Evolutionary conservation across 2,888 invertebrate species (phyloP), one percentile per base, ranked within the genome.

Genomic region (Endotricha flammealis): DNA sequence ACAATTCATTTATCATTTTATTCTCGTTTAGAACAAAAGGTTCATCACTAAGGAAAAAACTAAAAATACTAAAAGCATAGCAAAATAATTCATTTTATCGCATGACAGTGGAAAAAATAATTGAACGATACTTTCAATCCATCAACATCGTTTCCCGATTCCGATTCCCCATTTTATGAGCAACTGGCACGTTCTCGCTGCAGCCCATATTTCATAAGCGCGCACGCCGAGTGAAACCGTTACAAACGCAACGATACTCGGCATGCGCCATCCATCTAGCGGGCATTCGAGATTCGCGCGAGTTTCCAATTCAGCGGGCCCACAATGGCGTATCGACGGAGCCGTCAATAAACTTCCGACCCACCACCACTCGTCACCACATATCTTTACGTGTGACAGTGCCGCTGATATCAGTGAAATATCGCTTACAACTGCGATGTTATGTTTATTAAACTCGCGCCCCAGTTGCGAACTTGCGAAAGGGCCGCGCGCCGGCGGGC

Each of bases 401-500:
- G 25, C n/a, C 27, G 27, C 12, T 12, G 12, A 27, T 27, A 27
- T 27, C 27, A 5, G 3, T 27, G 27, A 27, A 27, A 27, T 27
- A 27, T 27, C 27, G 8, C 27, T 12, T 5, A 27, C 27, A 27
- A 29, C 36, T 35, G 28, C 23, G 20, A 37, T 32, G 32, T 33
- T 35, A 13, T 20, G 25, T 24, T 25, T 24, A 34, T 39, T 35
- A 29, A 32, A 41, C 25, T 38, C 36, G 20, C 31, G 31, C 30
- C 32, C 38, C 31, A 29, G 42, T 27, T 38, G 23, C 25, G 27
- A 42, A 44, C 33, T 48, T 46, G 44, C 45, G 42, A 44, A 46
- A 45, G 38, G 42, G 39, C 39, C 31, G 27, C 33, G 25, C 29
- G 25, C 25, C 20, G 37, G 55, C 51, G 60, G 60, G 51, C 32